Base-by-base conservation (phyloP, 2,888 invertebrate genomes). In the Scaptomyza cyrtandrae region DNA sequence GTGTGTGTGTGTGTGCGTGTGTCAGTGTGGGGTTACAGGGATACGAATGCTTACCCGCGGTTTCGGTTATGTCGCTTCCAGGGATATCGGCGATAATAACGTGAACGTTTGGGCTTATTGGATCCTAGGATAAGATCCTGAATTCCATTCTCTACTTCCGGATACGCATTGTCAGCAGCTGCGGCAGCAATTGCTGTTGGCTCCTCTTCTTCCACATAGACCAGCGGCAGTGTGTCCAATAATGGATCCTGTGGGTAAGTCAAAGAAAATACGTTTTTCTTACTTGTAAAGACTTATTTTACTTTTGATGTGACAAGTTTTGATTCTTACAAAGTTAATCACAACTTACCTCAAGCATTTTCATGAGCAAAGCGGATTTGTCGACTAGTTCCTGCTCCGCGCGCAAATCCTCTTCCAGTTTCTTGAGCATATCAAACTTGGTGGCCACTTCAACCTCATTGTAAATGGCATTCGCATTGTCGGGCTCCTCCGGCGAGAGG, bases 1-100 rank as follows among this genome's bases (percentile, higher is more conserved):
- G 6, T 13, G 19, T 3, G 31, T 56, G 27, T 33, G 33, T n/a
- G 33, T 41, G 33, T 27, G 11, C 11, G 13, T 46, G 27, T 16
- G 31, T 43, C 11, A 53, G 33, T 24, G 19, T 19, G 27, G 43
- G 41, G 3, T 37, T 10, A 2, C n/a, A 35, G 33, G 37, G 33
- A 10, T n/a, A n/a, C 45, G 35, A 45, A 31, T 62, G 78, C 89
- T 88, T 79, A 93, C 92, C 90, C 88, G 60, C 90, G 89, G 74
- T 92, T 92, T 86, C 92, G 90, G 67, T 93, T 94, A 83, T 94
- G 94, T 52, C 94, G 92, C 86, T 95, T 95, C 94, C 94, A 94
- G 27, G 94, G 94, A 90, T 94, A 94, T 74, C 93, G 93, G 70
- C 94, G 92, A 86, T 94, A 94, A 80, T 94, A 94, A 63, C 94